phyloP scores from a whole-genome alignment of 2,113 vertebrate species.

The Periophthalmodon schlosseri region DNA sequence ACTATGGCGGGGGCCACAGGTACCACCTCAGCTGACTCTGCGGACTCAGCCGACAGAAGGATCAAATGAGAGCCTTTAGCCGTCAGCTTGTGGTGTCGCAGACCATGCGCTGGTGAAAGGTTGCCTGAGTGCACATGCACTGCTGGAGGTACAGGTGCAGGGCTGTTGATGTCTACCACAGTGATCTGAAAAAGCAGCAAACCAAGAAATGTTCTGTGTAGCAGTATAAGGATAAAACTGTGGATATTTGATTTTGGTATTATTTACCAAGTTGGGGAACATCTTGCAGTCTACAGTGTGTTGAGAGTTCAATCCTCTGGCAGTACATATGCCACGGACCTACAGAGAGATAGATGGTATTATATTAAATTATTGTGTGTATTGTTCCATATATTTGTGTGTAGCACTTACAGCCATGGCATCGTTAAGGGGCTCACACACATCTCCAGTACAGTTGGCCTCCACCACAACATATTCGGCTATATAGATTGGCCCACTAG shows the following conservation, averaged over 20 bases:
- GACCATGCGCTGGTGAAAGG: slow-evolving; percentile 37
- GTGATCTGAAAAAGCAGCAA: slow-evolving; percentile 38
- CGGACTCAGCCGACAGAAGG: slow-evolving; percentile 67
- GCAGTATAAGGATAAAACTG: no score
- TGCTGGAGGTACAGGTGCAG: slow-evolving; percentile 8
- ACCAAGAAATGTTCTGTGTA: background rate
- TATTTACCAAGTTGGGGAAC: slow-evolving; percentile 60
- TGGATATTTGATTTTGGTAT: background rate
- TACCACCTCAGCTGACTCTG: slow-evolving; percentile 62
- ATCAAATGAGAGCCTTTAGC: slow-evolving; percentile 24
- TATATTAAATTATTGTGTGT: background rate
- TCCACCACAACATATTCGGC: slow-evolving; percentile 72
- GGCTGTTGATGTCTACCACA: slow-evolving; percentile 48
- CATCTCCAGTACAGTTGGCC: slow-evolving; percentile 68
- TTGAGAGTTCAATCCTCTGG: slow-evolving; percentile 21
- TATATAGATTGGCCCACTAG: slow-evolving; percentile 31
- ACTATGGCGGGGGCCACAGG: background rate
- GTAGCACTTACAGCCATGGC: slow-evolving; percentile 68
- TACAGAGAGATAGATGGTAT: slow-evolving; percentile 25
- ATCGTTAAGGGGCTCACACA: slow-evolving; percentile 54
- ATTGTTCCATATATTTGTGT: background rate
- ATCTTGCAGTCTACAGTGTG: slow-evolving; percentile 66
- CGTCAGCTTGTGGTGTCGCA: slow-evolving; percentile 69
- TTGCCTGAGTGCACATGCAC: slow-evolving; percentile 22
- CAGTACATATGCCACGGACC: slow-evolving; percentile 70